A percentile compares a stretch with the other conserved stretches of the same genome.
Evolutionary conservation across 2,113 vertebrate genomes (phyloP).

Genomic region (Periophthalmodon schlosseri): DNA sequence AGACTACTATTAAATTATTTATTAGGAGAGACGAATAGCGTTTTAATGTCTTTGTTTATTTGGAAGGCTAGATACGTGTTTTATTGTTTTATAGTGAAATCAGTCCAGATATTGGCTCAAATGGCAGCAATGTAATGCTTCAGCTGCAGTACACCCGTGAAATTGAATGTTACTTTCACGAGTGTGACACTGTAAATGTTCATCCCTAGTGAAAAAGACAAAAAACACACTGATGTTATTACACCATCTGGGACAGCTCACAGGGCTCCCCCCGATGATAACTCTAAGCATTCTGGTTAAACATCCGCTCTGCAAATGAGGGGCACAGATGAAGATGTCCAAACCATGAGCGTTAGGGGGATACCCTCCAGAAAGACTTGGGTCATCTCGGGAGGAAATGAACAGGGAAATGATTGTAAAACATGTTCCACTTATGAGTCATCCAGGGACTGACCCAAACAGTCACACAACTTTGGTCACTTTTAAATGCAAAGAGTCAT

Average conservation of each 20-base stretch:
- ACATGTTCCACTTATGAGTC: constrained; percentile 55
- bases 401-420: constrained; percentile 66
- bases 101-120: constrained; percentile 14
- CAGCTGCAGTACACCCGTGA: constrained; percentile 37
- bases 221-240: constrained; percentile 25
- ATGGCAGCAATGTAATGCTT: constrained; percentile 26
- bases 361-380: constrained; percentile 48
- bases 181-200: constrained; percentile 12
- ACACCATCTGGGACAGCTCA: constrained; percentile 53
- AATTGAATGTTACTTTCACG: constrained; percentile 21
- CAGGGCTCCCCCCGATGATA: constrained; percentile 27
- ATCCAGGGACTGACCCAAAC: constrained; percentile 44
- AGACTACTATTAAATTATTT: neutral
- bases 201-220: constrained; percentile 14
- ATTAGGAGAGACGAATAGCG: constrained; percentile 12
- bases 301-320: constrained; percentile 66
- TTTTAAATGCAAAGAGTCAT: neutral
- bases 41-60: constrained; percentile 15
- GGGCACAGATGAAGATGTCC: constrained; percentile 39
- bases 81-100: constrained; percentile 11
- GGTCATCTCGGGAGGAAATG: constrained; percentile 68
- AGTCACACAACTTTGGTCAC: neutral
- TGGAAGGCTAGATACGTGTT: constrained; percentile 12
- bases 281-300: constrained; percentile 44
- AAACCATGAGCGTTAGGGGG: constrained; percentile 48